Percentiles rank a stretch among this genome's conserved stretches.
Evolutionary conservation across 2,113 vertebrate genomes (phyloP).

Genomic region (Oncorhynchus tshawytscha): DNA sequence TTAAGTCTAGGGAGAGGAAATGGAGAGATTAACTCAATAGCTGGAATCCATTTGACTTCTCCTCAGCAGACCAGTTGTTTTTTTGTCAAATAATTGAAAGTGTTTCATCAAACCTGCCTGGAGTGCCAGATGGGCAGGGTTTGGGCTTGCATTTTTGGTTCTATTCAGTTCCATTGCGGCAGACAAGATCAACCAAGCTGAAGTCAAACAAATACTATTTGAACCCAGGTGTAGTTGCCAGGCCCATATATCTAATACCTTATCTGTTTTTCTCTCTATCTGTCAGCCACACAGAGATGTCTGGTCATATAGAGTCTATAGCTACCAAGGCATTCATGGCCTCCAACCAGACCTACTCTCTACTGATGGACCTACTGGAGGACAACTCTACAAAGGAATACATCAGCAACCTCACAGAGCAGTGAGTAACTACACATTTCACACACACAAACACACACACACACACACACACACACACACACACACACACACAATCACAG

Average conservation of each 20-base stretch:
- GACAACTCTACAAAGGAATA: conserved; percentile 54
- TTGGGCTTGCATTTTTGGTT: too few species aligned
- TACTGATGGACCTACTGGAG: conserved; percentile 72
- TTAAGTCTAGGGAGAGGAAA: not conserved
- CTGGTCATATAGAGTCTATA: conserved; percentile 56
- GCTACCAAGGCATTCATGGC: conserved; percentile 64
- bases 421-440: conserved; percentile 55
- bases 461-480: not conserved
- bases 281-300: conserved; percentile 62
- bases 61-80: not conserved
- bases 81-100: not conserved
- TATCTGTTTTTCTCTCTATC: not conserved
- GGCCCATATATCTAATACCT: not conserved
- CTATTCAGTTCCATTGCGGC: too few species aligned
- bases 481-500: conserved; percentile 1
- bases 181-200: too few species aligned
- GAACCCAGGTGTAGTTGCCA: not conserved
- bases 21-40: too few species aligned
- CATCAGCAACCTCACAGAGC: conserved; percentile 71
- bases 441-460: not conserved
- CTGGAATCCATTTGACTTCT: too few species aligned
- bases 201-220: too few species aligned
- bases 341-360: conserved; percentile 67
- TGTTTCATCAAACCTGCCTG: too few species aligned
- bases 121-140: too few species aligned